phyloP scores from a whole-genome alignment of 2,113 vertebrate genomes.

The Arizona elegans region DNA sequence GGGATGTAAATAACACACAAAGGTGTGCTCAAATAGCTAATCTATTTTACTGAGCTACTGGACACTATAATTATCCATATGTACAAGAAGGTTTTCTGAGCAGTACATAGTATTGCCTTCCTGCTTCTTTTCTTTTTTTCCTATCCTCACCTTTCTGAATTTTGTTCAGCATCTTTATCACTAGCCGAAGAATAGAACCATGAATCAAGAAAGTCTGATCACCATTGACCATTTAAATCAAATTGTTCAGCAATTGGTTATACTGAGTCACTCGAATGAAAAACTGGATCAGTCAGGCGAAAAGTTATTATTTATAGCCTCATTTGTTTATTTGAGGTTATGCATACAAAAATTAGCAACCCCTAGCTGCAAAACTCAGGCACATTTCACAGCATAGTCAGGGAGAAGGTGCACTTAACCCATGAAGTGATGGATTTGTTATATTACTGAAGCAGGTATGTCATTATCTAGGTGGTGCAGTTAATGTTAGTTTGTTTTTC shows the following conservation, averaged over 20 bases:
- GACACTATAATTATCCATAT: slow-evolving; percentile 12
- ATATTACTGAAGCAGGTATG: background rate
- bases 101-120: background rate
- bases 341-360: slow-evolving; percentile 31
- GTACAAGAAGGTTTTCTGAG: background rate
- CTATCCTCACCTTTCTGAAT: background rate
- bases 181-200: slow-evolving; percentile 14
- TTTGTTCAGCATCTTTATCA: slow-evolving; percentile 19
- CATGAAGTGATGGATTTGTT: slow-evolving; percentile 19
- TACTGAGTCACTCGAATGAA: slow-evolving; percentile 34
- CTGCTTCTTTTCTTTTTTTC: background rate
- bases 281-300: slow-evolving; percentile 10
- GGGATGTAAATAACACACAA: background rate
- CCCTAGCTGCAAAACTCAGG: slow-evolving; percentile 5
- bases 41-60: background rate
- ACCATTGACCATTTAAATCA: slow-evolving; percentile 15
- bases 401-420: slow-evolving; percentile 24
- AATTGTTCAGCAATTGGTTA: slow-evolving; percentile 38
- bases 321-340: slow-evolving; percentile 37
- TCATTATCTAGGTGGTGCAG: background rate
- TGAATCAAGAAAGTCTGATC: slow-evolving; percentile 18
- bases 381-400: slow-evolving; percentile 10
- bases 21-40: background rate
- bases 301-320: slow-evolving; percentile 42
- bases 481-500: background rate